Evolutionary conservation across 2,113 vertebrate genomes (phyloP), one percentile per base, ranked within the genome.

Genomic region (Cyprinodon brontotheroides): DNA sequence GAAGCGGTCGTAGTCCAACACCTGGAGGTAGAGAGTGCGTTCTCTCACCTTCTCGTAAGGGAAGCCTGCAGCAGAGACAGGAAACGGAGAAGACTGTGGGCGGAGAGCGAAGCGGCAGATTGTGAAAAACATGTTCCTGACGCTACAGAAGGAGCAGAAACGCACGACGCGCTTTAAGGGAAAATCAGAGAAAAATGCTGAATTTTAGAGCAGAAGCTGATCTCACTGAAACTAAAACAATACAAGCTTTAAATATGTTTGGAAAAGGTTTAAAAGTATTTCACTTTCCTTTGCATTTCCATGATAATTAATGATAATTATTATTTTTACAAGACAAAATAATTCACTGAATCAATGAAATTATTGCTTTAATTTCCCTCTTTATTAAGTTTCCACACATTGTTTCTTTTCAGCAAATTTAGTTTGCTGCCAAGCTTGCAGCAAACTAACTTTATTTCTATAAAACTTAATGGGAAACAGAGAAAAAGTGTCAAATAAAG

Each of bases 31-130:
- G 72, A 99, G 95, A 76, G 97, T 95, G 69, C 98, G 92, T 94
- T 99, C 97, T 77, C 97, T 96, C 91, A 99, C 98, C 90, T 99
- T 99, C 92, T 99, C 98, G 0, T 97, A 99, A 7, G 98, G 98
- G 75, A 99, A 99, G 77, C 98, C 98, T 99, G 87, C 64, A 84
- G 79, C 38, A 75, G 40, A 89, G 17, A 78, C 15, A 77, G 59
- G 82, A 57, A 45, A 10, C 43, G 81, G 50, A 78, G 47, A 37
- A 70, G 20, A 45, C 13, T 59, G 69, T 20, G 64, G 53, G 29
- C 20, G 67, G 36, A n/a, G 4, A 71, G 47, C 15, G 10, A 47
- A 74, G 65, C 67, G 59, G 69, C 70, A 50, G 36, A 72, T 64
- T 70, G 40, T 17, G 62, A 72, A 67, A 73, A 64, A 36, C 22